These are phyloP conservation scores for Nymphicus hollandicus DNA, from an alignment of 2,113 vertebrate genomes.

Conservation along the genomic window DNA sequence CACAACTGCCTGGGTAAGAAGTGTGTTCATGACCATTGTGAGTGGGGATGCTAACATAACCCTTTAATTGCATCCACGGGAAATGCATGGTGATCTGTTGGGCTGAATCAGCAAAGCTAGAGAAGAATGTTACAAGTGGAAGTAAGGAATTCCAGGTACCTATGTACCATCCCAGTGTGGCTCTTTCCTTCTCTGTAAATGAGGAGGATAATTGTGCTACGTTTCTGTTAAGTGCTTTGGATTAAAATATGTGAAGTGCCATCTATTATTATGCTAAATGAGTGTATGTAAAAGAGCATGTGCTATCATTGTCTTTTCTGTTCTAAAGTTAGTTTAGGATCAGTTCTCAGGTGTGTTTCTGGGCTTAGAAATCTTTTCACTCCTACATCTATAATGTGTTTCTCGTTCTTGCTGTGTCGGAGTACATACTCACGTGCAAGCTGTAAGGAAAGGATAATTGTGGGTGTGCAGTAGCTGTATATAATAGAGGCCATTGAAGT, in stretches of 20 bases:
- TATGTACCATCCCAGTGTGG: neutral
- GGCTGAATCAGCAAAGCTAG: neutral
- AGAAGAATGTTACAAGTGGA: neutral
- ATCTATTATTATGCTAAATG: neutral
- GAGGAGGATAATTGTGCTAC: neutral
- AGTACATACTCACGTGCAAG: neutral
- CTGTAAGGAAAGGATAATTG: neutral
- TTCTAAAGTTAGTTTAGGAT: neutral
- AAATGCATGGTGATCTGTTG: fast-evolving
- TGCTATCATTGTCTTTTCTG: neutral
- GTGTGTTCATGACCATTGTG: neutral
- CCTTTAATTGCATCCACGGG: neutral
- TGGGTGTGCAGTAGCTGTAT: neutral
- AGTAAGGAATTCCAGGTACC: neutral
- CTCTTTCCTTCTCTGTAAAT: neutral
- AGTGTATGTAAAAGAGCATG: neutral
- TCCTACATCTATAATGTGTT: neutral
- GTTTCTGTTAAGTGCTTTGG: neutral
- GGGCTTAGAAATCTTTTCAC: neutral
- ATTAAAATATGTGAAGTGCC: neutral
- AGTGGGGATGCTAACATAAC: neutral
- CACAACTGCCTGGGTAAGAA: slow-evolving; percentile 96
- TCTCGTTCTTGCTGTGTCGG: neutral
- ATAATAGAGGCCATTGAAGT: neutral
- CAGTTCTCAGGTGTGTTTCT: neutral